Evolutionary conservation across 2,113 vertebrate species (phyloP), one percentile per base, ranked within the genome.

Genomic region (Corydoras maculifer): DNA sequence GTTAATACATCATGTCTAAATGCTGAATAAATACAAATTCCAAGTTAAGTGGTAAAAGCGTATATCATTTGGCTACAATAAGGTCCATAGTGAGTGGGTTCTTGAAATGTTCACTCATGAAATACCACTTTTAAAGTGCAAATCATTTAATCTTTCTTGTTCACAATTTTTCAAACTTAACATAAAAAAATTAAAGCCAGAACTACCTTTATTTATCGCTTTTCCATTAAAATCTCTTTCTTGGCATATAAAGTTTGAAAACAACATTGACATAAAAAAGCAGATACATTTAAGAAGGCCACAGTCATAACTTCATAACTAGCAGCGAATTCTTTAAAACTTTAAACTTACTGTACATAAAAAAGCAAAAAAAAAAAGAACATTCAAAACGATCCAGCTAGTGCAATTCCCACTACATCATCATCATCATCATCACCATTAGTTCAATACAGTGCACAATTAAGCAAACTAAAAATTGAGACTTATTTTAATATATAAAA

Each of bases 61-160:
- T 64, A 48, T 78, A 75, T 73, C 31, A 82, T 76, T 72, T 63
- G 54, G 69, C 70, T 75, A 60, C 71, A 73, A 78, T 73, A 78
- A 71, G 14, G 30, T 43, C 72, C 53, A 58, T 59, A 59, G 62
- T 65, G 35, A 51, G 75, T 2, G 13, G 64, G 61, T 59, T 55
- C 11, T 48, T 61, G 69, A 43, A 74, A 61, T n/a, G 5, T 29
- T 61, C 15, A 72, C 11, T 65, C 57, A 65, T 25, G 29, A 63
- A 54, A 68, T 71, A 73, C 58, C 15, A 61, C 9, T 25, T 63
- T 53, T 43, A 58, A 68, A 65, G 65, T 65, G 71, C 71, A 78
- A 68, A 69, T 60, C 31, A 31, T 61, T 69, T 65, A 59, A 57
- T 30, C 5, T 62, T 69, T 57, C 59, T 15, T 7, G 57, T 54